These are phyloP conservation scores for Rousettus madagascariensis DNA, from an alignment of 2,797 vertebrate species.

Conservation along the genomic window DNA sequence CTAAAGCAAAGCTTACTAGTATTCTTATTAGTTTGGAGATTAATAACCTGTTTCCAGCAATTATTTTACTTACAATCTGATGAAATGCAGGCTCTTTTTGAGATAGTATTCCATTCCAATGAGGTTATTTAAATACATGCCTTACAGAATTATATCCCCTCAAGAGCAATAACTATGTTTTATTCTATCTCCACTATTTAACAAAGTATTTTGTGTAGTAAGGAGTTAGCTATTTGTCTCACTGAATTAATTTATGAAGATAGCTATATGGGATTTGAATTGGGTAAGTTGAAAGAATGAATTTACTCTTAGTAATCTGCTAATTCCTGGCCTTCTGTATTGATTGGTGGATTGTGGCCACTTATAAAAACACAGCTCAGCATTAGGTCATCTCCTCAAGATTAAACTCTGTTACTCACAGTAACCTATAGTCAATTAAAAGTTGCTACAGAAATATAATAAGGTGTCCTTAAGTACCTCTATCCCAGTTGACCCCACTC, in stretches of 20 bases:
- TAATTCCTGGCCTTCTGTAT: background rate
- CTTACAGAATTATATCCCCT: background rate
- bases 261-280: background rate
- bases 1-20: background rate
- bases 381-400: background rate
- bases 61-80: background rate
- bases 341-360: background rate
- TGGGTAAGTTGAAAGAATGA: background rate
- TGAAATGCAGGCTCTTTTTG: background rate
- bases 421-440: background rate
- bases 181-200: background rate
- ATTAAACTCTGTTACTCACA: background rate
- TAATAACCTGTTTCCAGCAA: background rate
- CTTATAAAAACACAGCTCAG: background rate
- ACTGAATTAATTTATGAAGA: background rate
- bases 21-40: background rate
- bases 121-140: background rate
- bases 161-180: background rate
- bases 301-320: slow-evolving; percentile 10
- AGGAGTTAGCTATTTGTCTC: background rate
- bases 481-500: background rate
- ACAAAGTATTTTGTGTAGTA: background rate
- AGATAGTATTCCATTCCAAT: background rate
- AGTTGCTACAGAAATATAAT: background rate
- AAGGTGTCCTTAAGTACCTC: background rate